Percentiles rank a stretch among this genome's conserved stretches.
phyloP scores from a whole-genome alignment of 2,888 invertebrate species.

The Serripes groenlandicus region DNA sequence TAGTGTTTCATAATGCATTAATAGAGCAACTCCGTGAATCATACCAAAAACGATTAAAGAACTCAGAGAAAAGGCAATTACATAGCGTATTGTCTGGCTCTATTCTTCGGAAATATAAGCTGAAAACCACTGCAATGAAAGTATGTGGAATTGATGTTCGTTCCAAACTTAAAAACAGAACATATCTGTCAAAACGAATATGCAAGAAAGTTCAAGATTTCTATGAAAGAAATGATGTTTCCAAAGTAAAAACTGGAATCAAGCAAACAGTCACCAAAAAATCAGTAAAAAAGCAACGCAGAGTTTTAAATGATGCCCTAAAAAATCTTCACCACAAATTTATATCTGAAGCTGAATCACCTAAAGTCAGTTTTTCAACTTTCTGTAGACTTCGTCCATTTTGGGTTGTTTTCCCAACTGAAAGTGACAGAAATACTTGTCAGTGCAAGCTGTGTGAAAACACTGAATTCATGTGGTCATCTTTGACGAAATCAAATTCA shows the following conservation, averaged over 20 bases:
- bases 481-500: constrained; percentile 17
- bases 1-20: not conserved
- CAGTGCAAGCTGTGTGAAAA: constrained; percentile 61
- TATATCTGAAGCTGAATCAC: constrained; percentile 24
- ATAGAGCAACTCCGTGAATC: not conserved
- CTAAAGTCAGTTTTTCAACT: constrained; percentile 28
- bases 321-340: constrained; percentile 49
- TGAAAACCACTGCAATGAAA: not conserved
- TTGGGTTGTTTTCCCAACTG: constrained; percentile 40
- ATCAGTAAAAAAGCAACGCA: constrained; percentile 46
- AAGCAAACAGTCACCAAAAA: constrained; percentile 34
- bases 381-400: constrained; percentile 56
- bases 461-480: constrained; percentile 33
- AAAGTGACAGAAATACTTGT: constrained; percentile 56
- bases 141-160: not conserved
- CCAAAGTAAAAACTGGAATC: constrained; percentile 49
- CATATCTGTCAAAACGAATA: not conserved
- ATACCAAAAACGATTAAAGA: not conserved
- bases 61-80: too few relatives aligned
- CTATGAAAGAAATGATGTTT: constrained; percentile 52
- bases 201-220: constrained; percentile 25
- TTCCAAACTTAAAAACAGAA: not conserved
- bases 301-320: constrained; percentile 37
- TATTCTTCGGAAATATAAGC: not conserved
- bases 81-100: too few relatives aligned